These are phyloP conservation scores for Arion vulgaris DNA, from an alignment of 1,140 invertebrate genomes.

Conservation along the genomic window DNA sequence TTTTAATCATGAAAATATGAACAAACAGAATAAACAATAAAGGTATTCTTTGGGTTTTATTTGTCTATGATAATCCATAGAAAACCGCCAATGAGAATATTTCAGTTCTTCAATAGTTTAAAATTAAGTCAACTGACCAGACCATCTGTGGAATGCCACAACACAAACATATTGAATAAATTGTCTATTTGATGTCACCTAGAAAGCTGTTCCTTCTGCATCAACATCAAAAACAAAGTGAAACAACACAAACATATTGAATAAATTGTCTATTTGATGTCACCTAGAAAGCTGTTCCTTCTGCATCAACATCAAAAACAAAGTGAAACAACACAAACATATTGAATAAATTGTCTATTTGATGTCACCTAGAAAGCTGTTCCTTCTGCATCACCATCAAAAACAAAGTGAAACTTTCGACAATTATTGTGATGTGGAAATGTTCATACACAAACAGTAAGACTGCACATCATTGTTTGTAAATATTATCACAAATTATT, in stretches of 20 bases:
- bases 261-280: too few species aligned
- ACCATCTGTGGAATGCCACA: conserved; percentile 9
- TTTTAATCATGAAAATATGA: background rate
- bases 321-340: too few species aligned
- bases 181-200: background rate
- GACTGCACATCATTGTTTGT: background rate
- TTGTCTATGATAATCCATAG: background rate
- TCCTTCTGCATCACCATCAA: background rate
- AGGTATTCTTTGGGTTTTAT: background rate
- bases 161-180: background rate
- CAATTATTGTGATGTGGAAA: background rate
- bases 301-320: too few species aligned
- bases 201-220: background rate
- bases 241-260: too few species aligned
- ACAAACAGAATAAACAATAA: background rate
- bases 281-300: background rate
- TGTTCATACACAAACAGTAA: background rate
- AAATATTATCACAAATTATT: background rate
- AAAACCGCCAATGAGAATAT: background rate
- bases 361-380: background rate
- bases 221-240: too few species aligned
- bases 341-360: too few species aligned
- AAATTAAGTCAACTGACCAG: background rate
- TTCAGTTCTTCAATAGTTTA: background rate
- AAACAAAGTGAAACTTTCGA: background rate